These are phyloP conservation scores for Tenebrosternarchus preto DNA, from an alignment of 2,113 vertebrate genomes.

Conservation along the genomic window DNA sequence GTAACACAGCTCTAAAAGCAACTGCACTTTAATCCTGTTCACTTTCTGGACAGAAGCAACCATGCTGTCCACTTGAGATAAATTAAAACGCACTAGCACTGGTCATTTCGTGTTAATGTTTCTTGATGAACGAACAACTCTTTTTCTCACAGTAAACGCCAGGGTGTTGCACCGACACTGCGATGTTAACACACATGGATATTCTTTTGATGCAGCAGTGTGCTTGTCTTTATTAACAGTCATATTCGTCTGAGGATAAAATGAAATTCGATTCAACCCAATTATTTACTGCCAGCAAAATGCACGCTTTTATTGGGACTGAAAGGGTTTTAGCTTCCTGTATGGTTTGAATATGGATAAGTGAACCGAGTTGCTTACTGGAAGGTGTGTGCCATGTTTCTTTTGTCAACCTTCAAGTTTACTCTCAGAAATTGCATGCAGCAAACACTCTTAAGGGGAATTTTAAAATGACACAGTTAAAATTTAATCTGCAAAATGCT, in stretches of 20 bases:
- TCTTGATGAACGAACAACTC: not conserved
- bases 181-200: constrained; percentile 12
- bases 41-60: too few relatives aligned
- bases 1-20: not conserved
- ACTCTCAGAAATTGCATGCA: not conserved
- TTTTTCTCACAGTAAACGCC: not conserved
- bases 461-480: not conserved
- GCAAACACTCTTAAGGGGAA: not conserved
- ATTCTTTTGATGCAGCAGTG: not conserved
- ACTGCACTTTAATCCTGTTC: not conserved
- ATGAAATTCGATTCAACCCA: too few relatives aligned
- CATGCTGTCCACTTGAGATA: not conserved
- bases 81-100: not conserved
- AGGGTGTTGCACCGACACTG: not conserved
- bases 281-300: too few relatives aligned
- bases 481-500: not conserved
- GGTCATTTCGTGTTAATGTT: not conserved
- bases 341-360: too few relatives aligned
- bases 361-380: too few relatives aligned
- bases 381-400: too few relatives aligned
- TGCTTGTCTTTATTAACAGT: not conserved
- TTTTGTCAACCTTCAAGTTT: not conserved
- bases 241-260: constrained; percentile 21
- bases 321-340: too few relatives aligned
- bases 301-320: too few relatives aligned